phyloP scores from a whole-genome alignment of 1,140 invertebrate species.

The Triops cancriformis region DNA sequence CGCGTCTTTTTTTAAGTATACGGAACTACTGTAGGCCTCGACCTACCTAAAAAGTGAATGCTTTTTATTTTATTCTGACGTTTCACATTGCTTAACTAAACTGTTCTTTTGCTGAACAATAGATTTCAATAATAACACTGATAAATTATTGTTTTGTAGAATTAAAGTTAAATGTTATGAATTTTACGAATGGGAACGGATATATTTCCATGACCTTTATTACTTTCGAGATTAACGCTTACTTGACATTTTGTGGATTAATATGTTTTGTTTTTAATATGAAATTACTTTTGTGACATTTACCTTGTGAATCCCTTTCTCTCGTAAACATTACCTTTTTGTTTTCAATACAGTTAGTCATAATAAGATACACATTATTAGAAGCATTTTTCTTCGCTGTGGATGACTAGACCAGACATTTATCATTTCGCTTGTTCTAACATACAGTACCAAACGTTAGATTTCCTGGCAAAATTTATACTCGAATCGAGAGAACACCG shows the following conservation, averaged over 20 bases:
- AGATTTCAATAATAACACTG: not conserved
- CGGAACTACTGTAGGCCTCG: not conserved
- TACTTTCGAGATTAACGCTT: not conserved
- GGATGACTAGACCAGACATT: too few relatives aligned
- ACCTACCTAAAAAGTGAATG: not conserved
- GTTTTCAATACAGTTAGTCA: too few relatives aligned
- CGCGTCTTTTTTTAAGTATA: not conserved
- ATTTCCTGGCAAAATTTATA: too few relatives aligned
- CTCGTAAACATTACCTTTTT: too few relatives aligned
- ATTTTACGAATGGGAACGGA: too few relatives aligned
- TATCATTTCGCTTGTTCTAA: too few relatives aligned
- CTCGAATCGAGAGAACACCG: too few relatives aligned
- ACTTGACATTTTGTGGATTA: too few relatives aligned
- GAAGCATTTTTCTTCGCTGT: too few relatives aligned
- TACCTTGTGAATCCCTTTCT: not conserved
- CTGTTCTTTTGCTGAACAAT: not conserved
- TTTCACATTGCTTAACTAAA: not conserved
- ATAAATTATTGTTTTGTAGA: slow-evolving; percentile 1
- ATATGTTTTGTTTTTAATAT: not conserved
- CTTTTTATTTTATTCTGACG: not conserved
- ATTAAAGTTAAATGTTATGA: too few relatives aligned
- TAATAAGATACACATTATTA: too few relatives aligned
- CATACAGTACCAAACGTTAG: too few relatives aligned
- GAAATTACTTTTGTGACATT: not conserved
- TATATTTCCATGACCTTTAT: not conserved